Percentiles rank a stretch among this genome's conserved stretches.
Conservation (phyloP, 2,113 vertebrate species). For the Boleophthalmus pectinirostris region DNA sequence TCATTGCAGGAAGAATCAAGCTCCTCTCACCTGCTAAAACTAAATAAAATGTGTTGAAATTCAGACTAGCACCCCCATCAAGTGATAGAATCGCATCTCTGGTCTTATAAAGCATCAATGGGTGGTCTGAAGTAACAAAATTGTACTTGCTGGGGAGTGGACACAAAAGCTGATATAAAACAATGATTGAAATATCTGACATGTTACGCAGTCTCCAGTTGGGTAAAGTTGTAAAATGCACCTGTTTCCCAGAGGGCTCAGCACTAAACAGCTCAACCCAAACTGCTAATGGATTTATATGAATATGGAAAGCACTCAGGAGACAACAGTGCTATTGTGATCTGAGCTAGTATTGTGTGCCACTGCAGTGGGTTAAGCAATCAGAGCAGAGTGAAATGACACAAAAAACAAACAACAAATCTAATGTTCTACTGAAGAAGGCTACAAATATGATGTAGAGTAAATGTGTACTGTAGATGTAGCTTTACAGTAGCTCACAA, state of each 20-base stretch:
- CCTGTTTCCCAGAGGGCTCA: conserved; percentile 61
- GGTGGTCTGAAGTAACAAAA: conserved; percentile 55
- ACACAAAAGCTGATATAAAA: conserved; percentile 40
- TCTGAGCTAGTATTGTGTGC: conserved; percentile 37
- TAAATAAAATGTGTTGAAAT: conserved; percentile 65
- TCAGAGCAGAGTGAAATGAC: conserved; percentile 25
- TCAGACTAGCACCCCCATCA: conserved; percentile 52
- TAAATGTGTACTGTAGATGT: too few species aligned
- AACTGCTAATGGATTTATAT: conserved; percentile 66
- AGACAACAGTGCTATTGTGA: conserved; percentile 64
- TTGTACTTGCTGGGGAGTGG: conserved; percentile 37
- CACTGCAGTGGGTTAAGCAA: conserved; percentile 42
- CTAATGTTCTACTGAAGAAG: background rate
- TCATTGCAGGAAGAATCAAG: conserved; percentile 48
- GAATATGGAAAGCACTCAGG: conserved; percentile 59
- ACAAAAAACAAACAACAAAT: background rate
- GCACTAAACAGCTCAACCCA: conserved; percentile 35
- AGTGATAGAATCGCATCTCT: conserved; percentile 45
- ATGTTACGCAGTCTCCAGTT: conserved; percentile 23
- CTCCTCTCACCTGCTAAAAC: conserved; percentile 62
- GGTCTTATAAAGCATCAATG: conserved; percentile 48
- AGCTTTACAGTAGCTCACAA: too few species aligned
- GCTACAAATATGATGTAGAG: background rate
- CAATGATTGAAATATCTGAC: conserved; percentile 50
- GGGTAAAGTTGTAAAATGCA: conserved; percentile 51